These are phyloP conservation scores for Pycnomerus fuliginosus DNA, from an alignment of 2,888 invertebrate genomes.

Conservation along the genomic window DNA sequence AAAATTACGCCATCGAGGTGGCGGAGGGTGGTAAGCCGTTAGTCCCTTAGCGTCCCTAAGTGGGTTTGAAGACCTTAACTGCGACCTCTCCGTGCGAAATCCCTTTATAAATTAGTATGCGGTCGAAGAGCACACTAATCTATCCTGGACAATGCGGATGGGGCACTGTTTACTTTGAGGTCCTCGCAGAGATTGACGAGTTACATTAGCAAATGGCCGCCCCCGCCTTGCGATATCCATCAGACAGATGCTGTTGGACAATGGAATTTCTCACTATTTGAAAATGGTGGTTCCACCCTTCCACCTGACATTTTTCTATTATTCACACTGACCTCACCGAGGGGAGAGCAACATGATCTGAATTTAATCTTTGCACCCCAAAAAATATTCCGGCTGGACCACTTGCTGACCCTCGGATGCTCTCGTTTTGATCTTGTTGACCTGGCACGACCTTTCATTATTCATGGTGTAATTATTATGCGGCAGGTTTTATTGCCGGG, in stretches of 20 bases:
- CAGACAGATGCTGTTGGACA: constrained; percentile 47
- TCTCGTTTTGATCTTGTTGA: constrained; percentile 22
- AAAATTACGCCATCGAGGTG: too few species aligned
- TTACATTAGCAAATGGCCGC: constrained; percentile 51
- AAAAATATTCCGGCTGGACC: constrained; percentile 12
- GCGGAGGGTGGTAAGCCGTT: too few species aligned
- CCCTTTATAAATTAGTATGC: constrained; percentile 35
- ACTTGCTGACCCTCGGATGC: constrained; percentile 12
- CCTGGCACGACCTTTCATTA: constrained; percentile 19
- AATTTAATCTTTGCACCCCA: constrained; percentile 22
- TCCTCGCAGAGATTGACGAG: constrained; percentile 48
- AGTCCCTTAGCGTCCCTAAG: too few species aligned
- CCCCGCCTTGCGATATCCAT: constrained; percentile 23
- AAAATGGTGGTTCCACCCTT: too few species aligned
- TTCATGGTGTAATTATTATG: constrained; percentile 10
- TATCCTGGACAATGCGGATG: constrained; percentile 42
- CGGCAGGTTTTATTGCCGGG: background rate
- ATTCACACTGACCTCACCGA: constrained; percentile 5
- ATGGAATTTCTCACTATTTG: constrained; percentile 47
- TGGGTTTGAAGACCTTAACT: too few species aligned
- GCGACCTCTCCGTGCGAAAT: constrained; percentile 24
- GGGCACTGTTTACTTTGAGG: constrained; percentile 41
- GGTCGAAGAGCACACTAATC: constrained; percentile 34
- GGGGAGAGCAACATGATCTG: constrained; percentile 17
- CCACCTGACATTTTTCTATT: too few species aligned